These are phyloP conservation scores for Empidonax traillii DNA, from an alignment of 2,113 vertebrate genomes.

Conservation along the genomic window DNA sequence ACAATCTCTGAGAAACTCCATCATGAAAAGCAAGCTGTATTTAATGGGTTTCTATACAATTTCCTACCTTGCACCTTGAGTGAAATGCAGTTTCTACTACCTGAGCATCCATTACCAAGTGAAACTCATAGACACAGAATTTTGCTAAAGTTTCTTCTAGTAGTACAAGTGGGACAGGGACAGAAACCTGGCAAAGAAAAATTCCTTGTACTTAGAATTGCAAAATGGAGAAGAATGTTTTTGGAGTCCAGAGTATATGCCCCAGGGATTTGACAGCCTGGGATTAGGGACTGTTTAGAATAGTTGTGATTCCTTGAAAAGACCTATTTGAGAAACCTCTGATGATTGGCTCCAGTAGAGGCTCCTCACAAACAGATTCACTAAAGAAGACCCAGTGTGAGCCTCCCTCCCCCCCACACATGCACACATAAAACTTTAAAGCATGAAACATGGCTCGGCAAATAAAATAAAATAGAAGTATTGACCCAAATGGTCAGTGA, in stretches of 20 bases:
- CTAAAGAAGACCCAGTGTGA: background rate
- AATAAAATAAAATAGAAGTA: background rate
- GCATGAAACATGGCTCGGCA: background rate
- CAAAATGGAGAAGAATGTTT: background rate
- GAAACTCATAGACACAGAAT: background rate
- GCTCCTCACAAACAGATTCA: background rate
- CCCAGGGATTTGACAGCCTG: background rate
- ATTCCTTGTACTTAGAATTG: background rate
- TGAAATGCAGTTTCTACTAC: background rate
- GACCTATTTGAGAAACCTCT: background rate
- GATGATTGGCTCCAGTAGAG: background rate
- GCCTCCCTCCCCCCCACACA: background rate
- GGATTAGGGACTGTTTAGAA: background rate
- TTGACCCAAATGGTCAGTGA: background rate
- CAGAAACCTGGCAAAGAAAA: background rate
- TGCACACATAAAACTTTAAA: background rate
- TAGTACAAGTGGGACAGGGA: background rate
- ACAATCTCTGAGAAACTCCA: background rate
- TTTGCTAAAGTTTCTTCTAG: background rate
- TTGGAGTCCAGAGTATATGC: fast-evolving
- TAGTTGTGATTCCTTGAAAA: background rate
- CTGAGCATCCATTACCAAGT: background rate
- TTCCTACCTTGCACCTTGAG: background rate
- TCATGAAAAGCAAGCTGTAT: background rate
- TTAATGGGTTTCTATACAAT: background rate